Evolutionary conservation across 1,140 invertebrate species (phyloP).

Genomic region (Bombus vancouverensis): DNA sequence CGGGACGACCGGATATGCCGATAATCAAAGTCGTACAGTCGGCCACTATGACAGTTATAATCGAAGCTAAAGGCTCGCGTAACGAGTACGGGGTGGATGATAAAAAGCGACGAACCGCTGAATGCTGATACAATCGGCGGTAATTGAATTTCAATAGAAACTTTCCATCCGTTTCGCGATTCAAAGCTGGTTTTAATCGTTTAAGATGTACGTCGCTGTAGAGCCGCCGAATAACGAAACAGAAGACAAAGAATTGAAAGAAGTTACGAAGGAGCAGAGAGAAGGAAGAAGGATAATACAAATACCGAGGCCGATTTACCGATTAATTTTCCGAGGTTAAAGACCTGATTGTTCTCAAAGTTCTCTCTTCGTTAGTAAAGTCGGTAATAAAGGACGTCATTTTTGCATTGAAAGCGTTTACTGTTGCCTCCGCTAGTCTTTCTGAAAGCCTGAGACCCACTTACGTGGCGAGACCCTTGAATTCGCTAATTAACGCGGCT

Average conservation of each 20-base stretch:
- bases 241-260: not conserved
- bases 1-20: not conserved
- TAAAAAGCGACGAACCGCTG: not conserved
- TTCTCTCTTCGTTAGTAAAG: constrained; percentile 53
- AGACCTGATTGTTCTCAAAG: constrained; percentile 41
- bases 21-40: constrained; percentile 19
- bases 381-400: constrained; percentile 71
- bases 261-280: not conserved
- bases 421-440: constrained; percentile 41
- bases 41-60: not conserved
- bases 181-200: constrained; percentile 31
- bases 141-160: constrained; percentile 48
- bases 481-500: constrained; percentile 64
- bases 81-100: not conserved
- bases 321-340: constrained; percentile 50
- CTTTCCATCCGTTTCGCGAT: constrained; percentile 33
- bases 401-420: constrained; percentile 63
- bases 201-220: not conserved
- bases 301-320: constrained; percentile 6
- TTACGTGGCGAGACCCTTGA: constrained; percentile 47
- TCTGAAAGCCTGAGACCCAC: constrained; percentile 43
- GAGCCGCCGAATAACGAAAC: not conserved
- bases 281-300: not conserved
- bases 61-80: constrained; percentile 9
- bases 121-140: constrained; percentile 25